These are phyloP conservation scores for Siniperca scherzeri DNA, from an alignment of 2,797 vertebrate genomes.

Conservation along the genomic window DNA sequence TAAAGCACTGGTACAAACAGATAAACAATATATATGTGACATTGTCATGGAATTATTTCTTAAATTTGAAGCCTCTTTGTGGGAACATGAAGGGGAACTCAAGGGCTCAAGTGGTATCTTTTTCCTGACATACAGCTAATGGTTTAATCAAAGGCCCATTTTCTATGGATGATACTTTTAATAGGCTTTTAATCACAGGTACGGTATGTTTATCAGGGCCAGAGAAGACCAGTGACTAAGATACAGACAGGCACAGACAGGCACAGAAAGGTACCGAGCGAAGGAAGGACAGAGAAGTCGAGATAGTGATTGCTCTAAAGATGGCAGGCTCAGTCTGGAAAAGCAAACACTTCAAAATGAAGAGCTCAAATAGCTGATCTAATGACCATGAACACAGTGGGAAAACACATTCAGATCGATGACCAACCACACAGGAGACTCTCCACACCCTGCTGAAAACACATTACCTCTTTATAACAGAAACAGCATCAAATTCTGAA, in stretches of 20 bases:
- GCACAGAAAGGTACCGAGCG: slow-evolving; percentile 26
- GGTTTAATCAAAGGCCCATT: not conserved
- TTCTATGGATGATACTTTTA: not conserved
- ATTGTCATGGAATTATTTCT: not conserved
- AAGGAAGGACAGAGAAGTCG: slow-evolving; percentile 37
- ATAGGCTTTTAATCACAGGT: slow-evolving; percentile 22
- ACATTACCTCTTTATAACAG: slow-evolving; percentile 41
- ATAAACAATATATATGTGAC: not conserved
- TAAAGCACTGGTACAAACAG: not conserved
- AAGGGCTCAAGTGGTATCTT: not conserved
- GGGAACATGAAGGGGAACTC: not conserved
- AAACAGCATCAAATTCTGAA: slow-evolving; percentile 20
- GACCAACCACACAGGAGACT: slow-evolving; percentile 75
- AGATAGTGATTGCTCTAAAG: slow-evolving; percentile 72
- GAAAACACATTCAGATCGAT: slow-evolving; percentile 73
- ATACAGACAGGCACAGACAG: slow-evolving; percentile 34
- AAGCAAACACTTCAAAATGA: slow-evolving; percentile 88
- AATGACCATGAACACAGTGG: slow-evolving; percentile 70
- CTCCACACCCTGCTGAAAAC: slow-evolving; percentile 37
- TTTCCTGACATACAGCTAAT: not conserved
- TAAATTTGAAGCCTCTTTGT: not conserved
- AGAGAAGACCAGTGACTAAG: slow-evolving; percentile 23
- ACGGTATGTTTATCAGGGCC: slow-evolving; percentile 1
- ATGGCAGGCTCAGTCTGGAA: slow-evolving; percentile 77
- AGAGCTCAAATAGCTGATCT: slow-evolving; percentile 84